Conservation (phyloP, 1,140 invertebrate genomes). For the Goniozus legneri region DNA sequence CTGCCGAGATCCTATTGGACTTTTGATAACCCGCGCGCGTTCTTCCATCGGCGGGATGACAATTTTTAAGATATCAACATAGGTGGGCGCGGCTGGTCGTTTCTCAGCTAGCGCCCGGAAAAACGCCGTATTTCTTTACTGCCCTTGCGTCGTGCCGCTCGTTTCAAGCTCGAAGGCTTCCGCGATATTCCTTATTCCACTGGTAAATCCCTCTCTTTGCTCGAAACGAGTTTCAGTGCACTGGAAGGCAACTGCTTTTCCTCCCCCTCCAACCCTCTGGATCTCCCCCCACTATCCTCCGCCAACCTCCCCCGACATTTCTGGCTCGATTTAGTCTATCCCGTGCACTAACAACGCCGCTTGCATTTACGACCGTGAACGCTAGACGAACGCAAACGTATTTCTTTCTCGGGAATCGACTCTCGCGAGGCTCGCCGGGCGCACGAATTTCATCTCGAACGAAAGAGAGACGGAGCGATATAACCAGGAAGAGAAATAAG, state of each 20-base stretch:
- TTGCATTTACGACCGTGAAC: conserved; percentile 11
- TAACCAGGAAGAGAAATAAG: no score
- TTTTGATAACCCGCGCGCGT: not conserved
- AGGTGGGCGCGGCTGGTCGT: not conserved
- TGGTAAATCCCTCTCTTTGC: conserved; percentile 17
- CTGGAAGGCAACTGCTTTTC: not conserved
- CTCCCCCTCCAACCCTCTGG: conserved; percentile 4
- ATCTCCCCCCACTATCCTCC: conserved; percentile 2
- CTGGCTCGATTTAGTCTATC: no score
- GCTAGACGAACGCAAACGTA: not conserved
- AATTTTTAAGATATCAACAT: not conserved
- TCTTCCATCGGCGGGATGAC: not conserved
- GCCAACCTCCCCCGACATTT: not conserved
- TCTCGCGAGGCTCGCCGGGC: no score
- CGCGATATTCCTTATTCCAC: conserved; percentile 19
- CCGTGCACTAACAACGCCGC: conserved; percentile 8
- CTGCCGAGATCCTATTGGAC: not conserved
- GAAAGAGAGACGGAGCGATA: no score
- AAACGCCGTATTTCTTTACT: conserved; percentile 13
- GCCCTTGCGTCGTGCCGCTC: conserved; percentile 7
- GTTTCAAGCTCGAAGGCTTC: conserved; percentile 7
- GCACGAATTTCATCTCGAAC: no score
- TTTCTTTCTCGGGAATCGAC: conserved; percentile 2
- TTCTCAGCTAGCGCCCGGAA: not conserved
- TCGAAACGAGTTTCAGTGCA: conserved; percentile 8